A percentile compares a stretch with the other conserved stretches of the same genome.
Evolutionary conservation across 2,888 invertebrate genomes (phyloP).

Genomic region (Ariolimax columbianus): DNA sequence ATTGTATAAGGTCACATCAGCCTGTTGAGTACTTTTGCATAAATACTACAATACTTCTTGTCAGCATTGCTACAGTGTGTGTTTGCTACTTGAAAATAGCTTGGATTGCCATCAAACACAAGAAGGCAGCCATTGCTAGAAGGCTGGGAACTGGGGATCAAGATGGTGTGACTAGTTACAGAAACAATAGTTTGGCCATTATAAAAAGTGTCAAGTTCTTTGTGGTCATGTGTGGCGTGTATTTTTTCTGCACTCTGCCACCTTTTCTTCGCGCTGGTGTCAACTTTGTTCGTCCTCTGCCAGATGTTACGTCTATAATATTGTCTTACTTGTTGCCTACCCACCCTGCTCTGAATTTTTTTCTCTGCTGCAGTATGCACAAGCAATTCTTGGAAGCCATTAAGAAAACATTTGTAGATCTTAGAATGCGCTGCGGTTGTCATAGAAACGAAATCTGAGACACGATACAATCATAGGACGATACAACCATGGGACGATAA

Average conservation of each 20-base stretch:
- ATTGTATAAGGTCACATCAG: background rate
- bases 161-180: background rate
- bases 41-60: background rate
- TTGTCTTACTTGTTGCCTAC: too few species aligned
- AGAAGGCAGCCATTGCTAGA: background rate
- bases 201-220: conserved; percentile 30
- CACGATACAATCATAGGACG: too few species aligned
- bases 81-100: conserved; percentile 30
- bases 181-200: background rate
- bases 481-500: too few species aligned
- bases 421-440: too few species aligned
- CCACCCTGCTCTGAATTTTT: too few species aligned
- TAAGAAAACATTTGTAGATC: too few species aligned
- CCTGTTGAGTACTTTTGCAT: background rate
- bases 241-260: background rate
- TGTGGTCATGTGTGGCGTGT: background rate
- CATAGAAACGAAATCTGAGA: too few species aligned
- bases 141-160: too few species aligned
- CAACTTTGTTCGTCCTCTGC: too few species aligned
- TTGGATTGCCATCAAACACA: background rate
- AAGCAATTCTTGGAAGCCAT: too few species aligned
- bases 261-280: background rate
- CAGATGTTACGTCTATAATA: too few species aligned
- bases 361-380: too few species aligned
- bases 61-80: background rate